Evolutionary conservation across 2,797 vertebrate genomes (phyloP).

Genomic region (Falco concolor): DNA sequence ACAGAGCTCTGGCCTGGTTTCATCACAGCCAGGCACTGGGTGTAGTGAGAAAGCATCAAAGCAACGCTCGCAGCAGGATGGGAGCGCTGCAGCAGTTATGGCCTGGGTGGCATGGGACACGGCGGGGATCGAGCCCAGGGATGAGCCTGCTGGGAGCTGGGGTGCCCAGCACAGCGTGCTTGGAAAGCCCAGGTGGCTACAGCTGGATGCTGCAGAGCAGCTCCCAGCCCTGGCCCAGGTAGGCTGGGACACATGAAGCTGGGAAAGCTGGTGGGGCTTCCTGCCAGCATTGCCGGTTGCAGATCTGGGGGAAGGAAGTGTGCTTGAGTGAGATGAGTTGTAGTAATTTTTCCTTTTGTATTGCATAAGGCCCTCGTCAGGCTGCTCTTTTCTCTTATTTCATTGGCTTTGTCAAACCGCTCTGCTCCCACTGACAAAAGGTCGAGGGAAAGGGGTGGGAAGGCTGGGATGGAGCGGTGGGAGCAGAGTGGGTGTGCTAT

Average conservation of each 20-base stretch:
- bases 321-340: background rate
- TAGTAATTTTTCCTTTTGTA: background rate
- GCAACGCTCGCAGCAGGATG: background rate
- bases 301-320: background rate
- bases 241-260: background rate
- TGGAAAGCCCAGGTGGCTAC: fast-evolving
- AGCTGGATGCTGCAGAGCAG: background rate
- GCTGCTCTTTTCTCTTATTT: background rate
- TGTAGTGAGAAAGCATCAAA: background rate
- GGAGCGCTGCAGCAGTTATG: fast-evolving
- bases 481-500: fast-evolving
- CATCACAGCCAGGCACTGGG: background rate
- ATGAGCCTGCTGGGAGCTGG: background rate
- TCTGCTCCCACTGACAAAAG: background rate
- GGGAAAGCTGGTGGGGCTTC: background rate
- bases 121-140: background rate
- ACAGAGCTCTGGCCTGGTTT: background rate
- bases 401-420: background rate
- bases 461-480: fast-evolving
- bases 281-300: fast-evolving
- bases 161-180: background rate
- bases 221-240: background rate
- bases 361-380: background rate
- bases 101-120: fast-evolving
- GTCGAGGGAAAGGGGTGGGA: background rate